These are phyloP conservation scores for Leucoptera coffeella DNA, from an alignment of 2,888 invertebrate species.

Conservation along the genomic window DNA sequence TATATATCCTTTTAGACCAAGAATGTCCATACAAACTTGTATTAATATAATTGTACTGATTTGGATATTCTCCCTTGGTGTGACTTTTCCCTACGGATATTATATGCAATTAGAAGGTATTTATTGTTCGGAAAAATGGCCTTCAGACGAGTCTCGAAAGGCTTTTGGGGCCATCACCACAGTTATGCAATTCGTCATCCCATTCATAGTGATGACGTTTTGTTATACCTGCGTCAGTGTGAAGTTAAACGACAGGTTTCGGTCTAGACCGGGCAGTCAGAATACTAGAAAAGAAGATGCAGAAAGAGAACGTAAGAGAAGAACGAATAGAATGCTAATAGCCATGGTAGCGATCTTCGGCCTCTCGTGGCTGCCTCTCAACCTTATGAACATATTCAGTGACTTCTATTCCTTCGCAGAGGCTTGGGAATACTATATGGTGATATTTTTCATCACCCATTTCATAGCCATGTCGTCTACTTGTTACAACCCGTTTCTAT, in stretches of 20 bases:
- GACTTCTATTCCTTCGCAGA: conserved; percentile 59
- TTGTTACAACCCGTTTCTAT: conserved; percentile 90
- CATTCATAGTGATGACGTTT: conserved; percentile 79
- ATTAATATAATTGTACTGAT: conserved; percentile 69
- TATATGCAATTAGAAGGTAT: conserved; percentile 61
- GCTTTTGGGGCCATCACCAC: conserved; percentile 74
- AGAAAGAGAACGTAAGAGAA: conserved; percentile 70
- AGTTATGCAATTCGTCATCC: conserved; percentile 79
- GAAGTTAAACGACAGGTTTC: conserved; percentile 66
- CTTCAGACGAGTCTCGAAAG: conserved; percentile 62
- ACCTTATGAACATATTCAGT: conserved; percentile 70
- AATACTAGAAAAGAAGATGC: conserved; percentile 70
- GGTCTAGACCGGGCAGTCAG: conserved; percentile 66
- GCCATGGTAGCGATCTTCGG: conserved; percentile 88
- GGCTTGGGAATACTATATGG: conserved; percentile 65
- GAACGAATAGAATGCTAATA: conserved; percentile 85
- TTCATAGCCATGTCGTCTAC: conserved; percentile 90
- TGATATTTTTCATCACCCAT: conserved; percentile 75
- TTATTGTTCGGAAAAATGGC: conserved; percentile 74
- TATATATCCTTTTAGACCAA: conserved; percentile 77
- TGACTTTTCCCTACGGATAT: conserved; percentile 81
- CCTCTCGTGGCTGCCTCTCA: conserved; percentile 78
- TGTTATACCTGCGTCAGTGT: conserved; percentile 81
- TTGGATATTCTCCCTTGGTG: conserved; percentile 72
- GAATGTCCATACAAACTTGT: conserved; percentile 74